phyloP scores from a whole-genome alignment of 2,888 invertebrate species.

The Scaptomyza flava region DNA sequence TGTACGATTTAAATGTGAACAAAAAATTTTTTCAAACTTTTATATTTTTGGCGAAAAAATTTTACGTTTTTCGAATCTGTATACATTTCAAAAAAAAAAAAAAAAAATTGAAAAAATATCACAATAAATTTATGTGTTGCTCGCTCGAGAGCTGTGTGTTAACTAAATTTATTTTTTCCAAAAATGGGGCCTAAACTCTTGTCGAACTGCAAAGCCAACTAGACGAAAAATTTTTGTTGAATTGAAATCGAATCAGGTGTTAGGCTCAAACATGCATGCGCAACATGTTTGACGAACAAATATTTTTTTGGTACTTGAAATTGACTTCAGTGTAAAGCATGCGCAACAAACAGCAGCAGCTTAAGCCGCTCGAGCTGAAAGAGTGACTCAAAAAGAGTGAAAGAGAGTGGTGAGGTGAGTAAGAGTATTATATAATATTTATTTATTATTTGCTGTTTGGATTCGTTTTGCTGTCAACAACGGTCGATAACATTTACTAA shows the following conservation, averaged over 20 bases:
- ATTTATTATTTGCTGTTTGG: background rate
- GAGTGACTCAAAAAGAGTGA: background rate
- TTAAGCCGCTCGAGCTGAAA: constrained; percentile 8
- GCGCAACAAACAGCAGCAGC: constrained; percentile 8
- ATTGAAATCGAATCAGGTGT: background rate
- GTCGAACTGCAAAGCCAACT: constrained; percentile 12
- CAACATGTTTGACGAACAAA: background rate
- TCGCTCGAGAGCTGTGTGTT: background rate
- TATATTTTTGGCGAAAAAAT: background rate
- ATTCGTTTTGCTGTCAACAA: constrained; percentile 9
- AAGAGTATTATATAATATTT: background rate
- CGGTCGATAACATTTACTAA: constrained; percentile 35
- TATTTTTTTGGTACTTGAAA: background rate
- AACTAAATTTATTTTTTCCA: background rate
- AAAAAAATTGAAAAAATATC: background rate
- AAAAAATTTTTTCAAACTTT: background rate
- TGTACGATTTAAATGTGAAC: background rate
- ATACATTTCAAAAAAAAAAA: fast-evolving
- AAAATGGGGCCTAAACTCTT: too few relatives aligned
- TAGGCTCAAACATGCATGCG: background rate
- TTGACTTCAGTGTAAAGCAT: background rate
- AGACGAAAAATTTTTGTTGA: background rate
- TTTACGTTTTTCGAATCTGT: background rate
- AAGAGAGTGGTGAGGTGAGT: background rate
- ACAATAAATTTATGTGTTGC: constrained; percentile 1